These are phyloP conservation scores for Parazoanthus atlanticus DNA, from an alignment of 92 coral and sea anemone species.

Conservation along the genomic window DNA sequence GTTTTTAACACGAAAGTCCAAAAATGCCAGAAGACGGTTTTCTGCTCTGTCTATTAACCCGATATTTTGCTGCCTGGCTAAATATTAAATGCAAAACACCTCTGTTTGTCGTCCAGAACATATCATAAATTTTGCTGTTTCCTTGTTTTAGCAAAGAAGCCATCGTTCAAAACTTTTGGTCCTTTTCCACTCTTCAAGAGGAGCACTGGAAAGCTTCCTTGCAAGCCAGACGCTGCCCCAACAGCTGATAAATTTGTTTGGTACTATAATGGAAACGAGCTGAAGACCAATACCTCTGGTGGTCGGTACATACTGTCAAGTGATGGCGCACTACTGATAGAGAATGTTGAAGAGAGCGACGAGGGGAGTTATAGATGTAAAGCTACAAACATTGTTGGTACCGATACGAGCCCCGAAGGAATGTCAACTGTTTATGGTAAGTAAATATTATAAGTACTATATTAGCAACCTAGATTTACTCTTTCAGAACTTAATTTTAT, in stretches of 20 bases:
- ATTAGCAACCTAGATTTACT: no score
- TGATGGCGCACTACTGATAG: slow-evolving; percentile 52
- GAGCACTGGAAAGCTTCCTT: slow-evolving; percentile 56
- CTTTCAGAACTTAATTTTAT: no score
- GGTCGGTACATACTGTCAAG: slow-evolving; percentile 35
- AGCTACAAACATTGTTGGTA: slow-evolving; percentile 48
- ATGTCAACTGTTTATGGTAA: slow-evolving; percentile 56
- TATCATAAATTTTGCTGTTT: not conserved
- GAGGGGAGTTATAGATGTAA: slow-evolving; percentile 50
- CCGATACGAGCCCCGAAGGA: slow-evolving; percentile 14
- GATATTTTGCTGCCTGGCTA: not conserved
- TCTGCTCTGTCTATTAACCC: no score
- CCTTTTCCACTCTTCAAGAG: slow-evolving; percentile 76
- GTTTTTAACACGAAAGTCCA: no score
- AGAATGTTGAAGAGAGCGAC: slow-evolving; percentile 44
- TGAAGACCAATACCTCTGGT: not conserved
- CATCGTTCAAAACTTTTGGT: slow-evolving; percentile 69
- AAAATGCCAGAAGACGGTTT: no score
- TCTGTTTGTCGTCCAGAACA: not conserved
- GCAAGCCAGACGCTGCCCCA: slow-evolving; percentile 88
- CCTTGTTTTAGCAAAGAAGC: slow-evolving; percentile 58
- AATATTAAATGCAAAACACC: not conserved
- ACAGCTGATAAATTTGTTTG: slow-evolving; percentile 43
- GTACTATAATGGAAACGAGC: not conserved
- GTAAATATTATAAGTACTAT: not conserved